Evolutionary conservation across 2,113 vertebrate genomes (phyloP).

Genomic region (Barbus barbus): DNA sequence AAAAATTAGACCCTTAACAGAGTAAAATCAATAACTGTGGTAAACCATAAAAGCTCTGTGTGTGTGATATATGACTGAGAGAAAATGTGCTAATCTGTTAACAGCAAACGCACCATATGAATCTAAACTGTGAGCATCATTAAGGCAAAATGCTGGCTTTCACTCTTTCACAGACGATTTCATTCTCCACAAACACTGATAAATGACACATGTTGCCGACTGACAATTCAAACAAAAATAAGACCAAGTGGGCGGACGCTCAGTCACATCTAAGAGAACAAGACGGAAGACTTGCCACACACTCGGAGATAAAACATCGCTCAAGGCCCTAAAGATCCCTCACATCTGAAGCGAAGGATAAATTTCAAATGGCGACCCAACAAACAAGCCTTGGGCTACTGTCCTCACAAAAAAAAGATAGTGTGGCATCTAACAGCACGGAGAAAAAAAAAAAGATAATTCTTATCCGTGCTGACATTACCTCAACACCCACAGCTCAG

Average conservation of each 20-base stretch:
- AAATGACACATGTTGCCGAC: constrained; percentile 35
- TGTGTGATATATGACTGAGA: constrained; percentile 43
- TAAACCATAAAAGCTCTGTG: constrained; percentile 44
- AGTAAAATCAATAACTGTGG: constrained; percentile 42
- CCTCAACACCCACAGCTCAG: constrained; percentile 48
- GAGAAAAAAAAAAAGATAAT: not conserved
- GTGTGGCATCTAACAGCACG: constrained; percentile 34
- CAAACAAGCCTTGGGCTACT: constrained; percentile 52
- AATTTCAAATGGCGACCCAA: constrained; percentile 50
- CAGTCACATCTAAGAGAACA: constrained; percentile 18
- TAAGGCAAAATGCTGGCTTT: constrained; percentile 39
- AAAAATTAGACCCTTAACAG: constrained; percentile 30
- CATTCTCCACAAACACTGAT: constrained; percentile 29
- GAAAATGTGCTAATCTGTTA: constrained; percentile 49
- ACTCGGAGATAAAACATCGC: constrained; percentile 30
- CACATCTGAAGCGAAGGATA: constrained; percentile 43
- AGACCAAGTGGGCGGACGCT: not conserved
- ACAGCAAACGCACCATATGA: constrained; percentile 36
- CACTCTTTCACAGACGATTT: constrained; percentile 39
- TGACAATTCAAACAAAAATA: constrained; percentile 40
- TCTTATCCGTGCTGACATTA: constrained; percentile 38
- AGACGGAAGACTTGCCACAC: constrained; percentile 17
- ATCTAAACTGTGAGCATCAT: constrained; percentile 46
- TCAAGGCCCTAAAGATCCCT: constrained; percentile 40
- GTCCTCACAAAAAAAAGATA: constrained; percentile 46